Evolutionary conservation across 2,797 vertebrate species (phyloP), one percentile per base, ranked within the genome.

Genomic region (Natrix natrix): DNA sequence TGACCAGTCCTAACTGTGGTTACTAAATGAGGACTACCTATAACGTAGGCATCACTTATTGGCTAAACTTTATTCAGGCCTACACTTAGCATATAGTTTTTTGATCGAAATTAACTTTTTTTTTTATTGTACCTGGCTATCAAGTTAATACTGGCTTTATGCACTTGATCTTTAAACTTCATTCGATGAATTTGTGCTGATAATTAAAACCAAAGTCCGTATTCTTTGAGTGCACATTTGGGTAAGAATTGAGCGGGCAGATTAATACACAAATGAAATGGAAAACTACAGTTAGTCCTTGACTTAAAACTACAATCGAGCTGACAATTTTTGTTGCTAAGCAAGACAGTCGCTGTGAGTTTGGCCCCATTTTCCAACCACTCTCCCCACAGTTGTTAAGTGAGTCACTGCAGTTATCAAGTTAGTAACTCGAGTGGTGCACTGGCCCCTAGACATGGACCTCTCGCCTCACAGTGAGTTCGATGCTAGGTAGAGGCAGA

Each of bases 71-170:
- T 37, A 32, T 74, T 74, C n/a, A 74, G n/a, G 66, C 66, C 13
- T 74, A 4, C 86, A 94, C 95, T 94, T 52, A 92, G 11, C 63
- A 66, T 91, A 91, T 92, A 87, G 60, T 93, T 94, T 90, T 90
- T 92, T 54, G 43, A 83, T 92, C 59, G 20, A 52, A 20, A 28
- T 78, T 90, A 94, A 61, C 8, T 93, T 74, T 52, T 52, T 52
- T 3, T 91, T 57, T 96, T 95, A 94, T 96, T 93, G 91, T 90
- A 91, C 63, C 24, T 5, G 92, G 61, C 87, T 95, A n/a, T 95
- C 87, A 94, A 93, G 86, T 60, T 89, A 94, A 95, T 66, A 3
- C 94, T 96, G 93, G 86, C 93, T 89, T 86, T 0, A 0, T 54
- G 0, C 89, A 74, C 74, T 96, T 94, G 94, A 92, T 24, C 95